phyloP scores from a whole-genome alignment of 2,797 vertebrate genomes.

The Pseudochromis fuscus region DNA sequence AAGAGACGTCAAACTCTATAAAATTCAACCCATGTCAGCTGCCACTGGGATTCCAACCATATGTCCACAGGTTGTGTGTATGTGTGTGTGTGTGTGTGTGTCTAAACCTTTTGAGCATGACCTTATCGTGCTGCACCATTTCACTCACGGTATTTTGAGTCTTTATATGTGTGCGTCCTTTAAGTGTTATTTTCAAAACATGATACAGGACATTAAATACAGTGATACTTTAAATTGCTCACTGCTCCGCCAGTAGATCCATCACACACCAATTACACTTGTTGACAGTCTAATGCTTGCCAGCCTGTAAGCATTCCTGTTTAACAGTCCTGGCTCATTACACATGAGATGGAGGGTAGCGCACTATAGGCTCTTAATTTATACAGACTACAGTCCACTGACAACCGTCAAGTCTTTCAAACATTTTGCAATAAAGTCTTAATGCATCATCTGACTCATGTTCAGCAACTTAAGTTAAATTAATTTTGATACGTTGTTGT shows the following conservation, averaged over 20 bases:
- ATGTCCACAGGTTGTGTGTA: slow-evolving; percentile 5
- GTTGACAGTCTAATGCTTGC: slow-evolving; percentile 57
- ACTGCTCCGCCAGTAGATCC: slow-evolving; percentile 32
- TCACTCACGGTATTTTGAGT: slow-evolving; percentile 52
- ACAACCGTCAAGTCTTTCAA: slow-evolving; percentile 13
- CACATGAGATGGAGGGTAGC: slow-evolving; percentile 32
- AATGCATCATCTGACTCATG: slow-evolving; percentile 1
- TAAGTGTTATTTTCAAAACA: slow-evolving; percentile 36
- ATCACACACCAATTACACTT: slow-evolving; percentile 47
- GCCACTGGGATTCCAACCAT: slow-evolving; percentile 24
- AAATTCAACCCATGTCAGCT: slow-evolving; percentile 34
- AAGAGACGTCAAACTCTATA: slow-evolving; percentile 23
- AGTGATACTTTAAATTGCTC: slow-evolving; percentile 25
- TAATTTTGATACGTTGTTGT: too few species aligned
- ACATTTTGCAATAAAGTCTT: background rate
- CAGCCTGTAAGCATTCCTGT: slow-evolving; percentile 44
- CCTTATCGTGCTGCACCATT: slow-evolving; percentile 55
- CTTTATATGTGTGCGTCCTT: slow-evolving; percentile 4
- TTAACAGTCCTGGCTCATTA: slow-evolving; percentile 49
- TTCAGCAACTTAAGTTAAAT: background rate
- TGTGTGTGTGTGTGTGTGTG: background rate
- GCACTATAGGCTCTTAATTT: slow-evolving; percentile 25
- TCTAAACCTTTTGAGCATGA: slow-evolving; percentile 52
- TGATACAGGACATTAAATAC: slow-evolving; percentile 44
- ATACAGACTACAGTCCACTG: slow-evolving; percentile 24